Conservation (phyloP, 92 coral and sea anemone species). For the Meandrina meandrites region DNA sequence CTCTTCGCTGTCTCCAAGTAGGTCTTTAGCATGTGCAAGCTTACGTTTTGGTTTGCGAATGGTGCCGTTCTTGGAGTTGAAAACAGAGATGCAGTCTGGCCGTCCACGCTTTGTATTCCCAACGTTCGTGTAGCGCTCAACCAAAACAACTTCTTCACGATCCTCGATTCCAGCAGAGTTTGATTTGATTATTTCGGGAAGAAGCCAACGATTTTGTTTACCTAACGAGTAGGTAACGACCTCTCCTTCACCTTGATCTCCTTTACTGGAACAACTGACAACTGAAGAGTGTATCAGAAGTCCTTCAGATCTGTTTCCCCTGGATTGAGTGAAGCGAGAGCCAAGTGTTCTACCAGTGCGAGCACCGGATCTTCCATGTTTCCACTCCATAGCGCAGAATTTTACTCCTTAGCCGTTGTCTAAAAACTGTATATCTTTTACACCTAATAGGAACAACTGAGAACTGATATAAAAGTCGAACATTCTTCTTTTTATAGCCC, state of each 20-base stretch:
- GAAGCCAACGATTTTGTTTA: slow-evolving; percentile 93
- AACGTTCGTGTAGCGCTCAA: slow-evolving; percentile 46
- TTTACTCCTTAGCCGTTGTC: slow-evolving; percentile 36
- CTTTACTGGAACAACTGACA: background rate
- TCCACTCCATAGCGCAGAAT: slow-evolving; percentile 43
- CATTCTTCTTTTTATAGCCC: slow-evolving; percentile 4
- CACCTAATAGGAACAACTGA: background rate
- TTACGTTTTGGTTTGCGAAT: slow-evolving; percentile 42
- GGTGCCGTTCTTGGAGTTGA: slow-evolving; percentile 45
- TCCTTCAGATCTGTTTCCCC: slow-evolving; percentile 41
- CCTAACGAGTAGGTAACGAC: slow-evolving; percentile 71
- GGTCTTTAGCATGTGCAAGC: slow-evolving; percentile 22
- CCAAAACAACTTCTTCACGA: slow-evolving; percentile 48
- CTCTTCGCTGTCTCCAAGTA: slow-evolving; percentile 19
- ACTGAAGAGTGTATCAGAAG: slow-evolving; percentile 38
- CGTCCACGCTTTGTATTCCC: slow-evolving; percentile 4
- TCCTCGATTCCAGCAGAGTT: slow-evolving; percentile 34
- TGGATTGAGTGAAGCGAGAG: slow-evolving; percentile 32
- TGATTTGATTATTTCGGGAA: slow-evolving; percentile 78
- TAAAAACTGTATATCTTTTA: background rate
- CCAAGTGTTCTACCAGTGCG: slow-evolving; percentile 57
- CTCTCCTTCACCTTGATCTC: background rate
- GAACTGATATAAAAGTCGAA: background rate
- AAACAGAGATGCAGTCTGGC: slow-evolving; percentile 56
- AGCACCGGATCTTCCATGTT: slow-evolving; percentile 46